Base-by-base conservation (phyloP, 2,797 vertebrate genomes). In the Uromys caudimaculatus region DNA sequence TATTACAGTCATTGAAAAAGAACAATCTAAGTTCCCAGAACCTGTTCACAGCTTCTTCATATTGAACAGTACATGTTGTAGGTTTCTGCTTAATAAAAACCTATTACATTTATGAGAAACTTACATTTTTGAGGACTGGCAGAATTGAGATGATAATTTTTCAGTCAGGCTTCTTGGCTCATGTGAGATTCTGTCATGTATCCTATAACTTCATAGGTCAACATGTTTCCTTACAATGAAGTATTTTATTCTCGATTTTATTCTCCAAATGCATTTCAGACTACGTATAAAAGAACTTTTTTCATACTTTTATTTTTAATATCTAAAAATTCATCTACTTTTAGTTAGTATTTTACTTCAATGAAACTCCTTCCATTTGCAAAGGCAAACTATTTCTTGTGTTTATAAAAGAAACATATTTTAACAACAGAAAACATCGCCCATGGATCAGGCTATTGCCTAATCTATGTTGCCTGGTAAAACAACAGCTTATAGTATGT, bases 331-430 rank as follows among this genome's bases (percentile, higher is more conserved):
- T 60, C 60, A 54, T n/a, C 27, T 35, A 47, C 47, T 60, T 60
- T 58, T 62, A 69, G 81, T 58, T 69, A 24, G 76, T n/a, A 6
- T 8, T 90, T 10, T 38, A 38, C 32, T 78, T 44, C 44, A n/a
- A 6, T 44, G 44, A 77, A 83, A 47, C 17, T 29, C 12, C 44
- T 19, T 83, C 58, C 2, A 17, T 9, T 75, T 10, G 58, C 41
- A 24, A 78, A 91, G 83, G 16, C 54, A 12, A 95, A 64, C 41
- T 73, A 93, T n/a, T 73, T 11, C 56, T 60, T 93, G 73, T 85
- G 4, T 60, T 85, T 85, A 32, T 85, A 32, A 29, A 69, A 85
- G 91, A 76, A 11, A 89, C 3, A 47, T 23, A 23, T 58, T 67
- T 78, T 8, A 44, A 32, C 54, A 24, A 77, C 19, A 91, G 83